A percentile compares a stretch with the other conserved stretches of the same genome.
phyloP scores from a whole-genome alignment of 2,797 vertebrate species.

The Limosa lapponica region DNA sequence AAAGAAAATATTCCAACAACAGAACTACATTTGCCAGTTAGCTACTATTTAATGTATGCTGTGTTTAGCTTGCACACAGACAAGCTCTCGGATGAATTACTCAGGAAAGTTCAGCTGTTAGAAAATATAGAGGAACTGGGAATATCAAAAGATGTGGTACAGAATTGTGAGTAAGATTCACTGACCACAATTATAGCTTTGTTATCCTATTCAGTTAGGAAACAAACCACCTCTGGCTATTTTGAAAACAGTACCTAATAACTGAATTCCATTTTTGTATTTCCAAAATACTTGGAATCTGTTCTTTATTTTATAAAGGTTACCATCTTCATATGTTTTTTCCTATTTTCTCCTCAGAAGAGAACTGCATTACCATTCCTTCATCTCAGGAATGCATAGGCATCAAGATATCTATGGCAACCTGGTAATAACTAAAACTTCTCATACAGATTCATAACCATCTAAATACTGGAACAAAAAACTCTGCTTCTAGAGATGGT shows the following conservation, averaged over 20 bases:
- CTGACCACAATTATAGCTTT: not conserved
- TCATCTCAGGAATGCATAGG: not conserved
- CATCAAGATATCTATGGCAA: not conserved
- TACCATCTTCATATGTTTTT: not conserved
- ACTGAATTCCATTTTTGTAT: not conserved
- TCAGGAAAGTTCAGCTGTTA: not conserved
- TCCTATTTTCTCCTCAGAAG: not conserved
- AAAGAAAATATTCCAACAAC: not conserved
- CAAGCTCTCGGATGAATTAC: not conserved
- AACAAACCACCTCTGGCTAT: not conserved
- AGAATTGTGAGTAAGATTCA: not conserved
- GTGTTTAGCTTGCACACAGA: not conserved
- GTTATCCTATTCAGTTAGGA: not conserved
- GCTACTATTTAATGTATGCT: not conserved
- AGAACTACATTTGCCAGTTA: not conserved
- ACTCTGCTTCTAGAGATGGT: fast-evolving
- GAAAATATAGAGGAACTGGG: not conserved
- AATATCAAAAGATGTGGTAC: not conserved
- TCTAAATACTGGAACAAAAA: not conserved
- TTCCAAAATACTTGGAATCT: not conserved
- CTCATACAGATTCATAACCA: not conserved
- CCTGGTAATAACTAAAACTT: not conserved
- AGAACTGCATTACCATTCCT: not conserved
- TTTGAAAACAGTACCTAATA: not conserved
- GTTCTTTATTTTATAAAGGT: not conserved